Conservation (phyloP, 2,888 invertebrate genomes). For the Cosmia pyralina region DNA sequence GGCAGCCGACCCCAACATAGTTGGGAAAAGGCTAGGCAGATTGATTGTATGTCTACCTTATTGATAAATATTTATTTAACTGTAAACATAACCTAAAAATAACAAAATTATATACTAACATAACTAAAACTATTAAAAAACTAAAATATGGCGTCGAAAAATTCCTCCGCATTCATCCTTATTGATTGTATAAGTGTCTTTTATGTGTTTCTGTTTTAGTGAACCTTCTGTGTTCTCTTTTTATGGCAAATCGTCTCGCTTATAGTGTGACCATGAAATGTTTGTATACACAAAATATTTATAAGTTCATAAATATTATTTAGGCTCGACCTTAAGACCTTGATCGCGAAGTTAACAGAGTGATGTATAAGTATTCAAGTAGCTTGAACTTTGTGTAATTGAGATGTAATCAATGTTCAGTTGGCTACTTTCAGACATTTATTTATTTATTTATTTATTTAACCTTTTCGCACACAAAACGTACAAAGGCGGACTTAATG, state of each 20-base stretch:
- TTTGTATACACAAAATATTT: constrained; percentile 43
- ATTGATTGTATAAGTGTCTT: background rate
- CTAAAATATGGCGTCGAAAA: no score
- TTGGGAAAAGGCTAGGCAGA: no score
- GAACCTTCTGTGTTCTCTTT: constrained; percentile 32
- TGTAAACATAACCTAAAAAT: no score
- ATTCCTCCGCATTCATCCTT: no score
- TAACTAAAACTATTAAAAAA: no score
- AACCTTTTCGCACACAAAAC: no score
- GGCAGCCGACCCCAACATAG: no score
- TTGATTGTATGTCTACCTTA: no score
- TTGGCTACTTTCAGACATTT: background rate
- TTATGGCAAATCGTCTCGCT: background rate
- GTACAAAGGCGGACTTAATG: no score
- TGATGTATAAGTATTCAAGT: constrained; percentile 23
- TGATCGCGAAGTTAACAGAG: constrained; percentile 8
- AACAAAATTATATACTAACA: no score
- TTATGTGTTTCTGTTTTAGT: background rate
- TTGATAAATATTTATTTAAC: no score
- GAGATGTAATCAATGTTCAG: constrained; percentile 14
- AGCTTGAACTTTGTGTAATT: constrained; percentile 21
- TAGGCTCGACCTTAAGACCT: constrained; percentile 26
- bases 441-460: no score
- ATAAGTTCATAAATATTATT: constrained; percentile 27
- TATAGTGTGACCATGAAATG: constrained; percentile 42